Base-by-base conservation (phyloP, 2,113 vertebrate genomes). In the Rhinogobius similis region DNA sequence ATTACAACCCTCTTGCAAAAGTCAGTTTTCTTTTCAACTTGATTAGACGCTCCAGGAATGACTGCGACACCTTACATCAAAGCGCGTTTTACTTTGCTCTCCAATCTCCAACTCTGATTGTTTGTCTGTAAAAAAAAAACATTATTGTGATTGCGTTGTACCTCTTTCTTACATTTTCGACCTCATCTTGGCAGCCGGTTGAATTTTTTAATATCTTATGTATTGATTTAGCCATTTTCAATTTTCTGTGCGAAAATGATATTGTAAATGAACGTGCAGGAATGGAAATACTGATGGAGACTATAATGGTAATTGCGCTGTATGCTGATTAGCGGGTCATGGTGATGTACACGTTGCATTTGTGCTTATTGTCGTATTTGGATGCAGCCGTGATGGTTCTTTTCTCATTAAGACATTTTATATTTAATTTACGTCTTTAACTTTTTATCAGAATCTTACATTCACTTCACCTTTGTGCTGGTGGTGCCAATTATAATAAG, bases 181-280 rank as follows among this genome's bases (percentile, higher is more conserved):
- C 78, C 82, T 81, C 77, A 73, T 81, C 70, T 61, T 68, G 69
- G 82, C 55, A 82, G 78, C 81, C 83, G 84, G 86, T 90, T 89
- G 81, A 72, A 87, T 85, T 72, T 83, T 66, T 83, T 66, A 13
- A 77, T 86, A 86, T 90, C 80, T 74, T 2, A 79, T 82, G 82
- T 89, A 90, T 89, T 79, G 85, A 91, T 89, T 76, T 80, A 79
- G 70, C 77, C 76, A 71, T 82, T 80, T 86, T 83, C 86, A 84
- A 87, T 90, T 90, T 90, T 78, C 62, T 67, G 78, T 26, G 61
- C 75, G 75, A 82, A 82, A 67, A 67, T 43, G 48, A 76, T 85
- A 79, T 87, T 82, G 77, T 80, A 76, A 73, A 84, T 68, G 81
- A 90, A 79, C 63, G 65, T 50, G 55, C 26, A 48, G 65, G 23